These are phyloP conservation scores for Epizoanthus scotinus DNA, from an alignment of 92 coral and sea anemone genomes.

Conservation along the genomic window DNA sequence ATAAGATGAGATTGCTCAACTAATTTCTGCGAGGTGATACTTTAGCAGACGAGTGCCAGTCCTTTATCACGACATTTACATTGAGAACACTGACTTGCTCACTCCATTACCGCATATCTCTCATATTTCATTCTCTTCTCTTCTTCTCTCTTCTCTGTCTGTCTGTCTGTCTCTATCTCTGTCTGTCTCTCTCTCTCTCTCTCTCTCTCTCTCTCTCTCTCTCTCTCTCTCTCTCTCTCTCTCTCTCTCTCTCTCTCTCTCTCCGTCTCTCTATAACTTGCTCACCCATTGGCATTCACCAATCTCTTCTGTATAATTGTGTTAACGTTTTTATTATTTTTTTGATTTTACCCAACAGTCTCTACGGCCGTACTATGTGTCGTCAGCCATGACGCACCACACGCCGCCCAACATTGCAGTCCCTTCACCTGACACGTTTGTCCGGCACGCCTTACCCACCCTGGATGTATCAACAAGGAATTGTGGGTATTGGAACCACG, in stretches of 20 bases:
- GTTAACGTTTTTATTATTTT: not conserved
- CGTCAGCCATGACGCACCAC: conserved; percentile 90
- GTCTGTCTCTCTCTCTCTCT: too few species aligned
- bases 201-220: too few species aligned
- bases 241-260: not conserved
- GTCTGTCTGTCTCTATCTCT: too few species aligned
- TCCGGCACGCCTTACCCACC: conserved; percentile 75
- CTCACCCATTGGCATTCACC: not conserved
- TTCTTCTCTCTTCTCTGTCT: too few species aligned
- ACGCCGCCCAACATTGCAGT: conserved; percentile 69
- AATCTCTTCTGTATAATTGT: not conserved
- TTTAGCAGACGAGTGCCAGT: too few species aligned
- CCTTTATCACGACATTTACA: too few species aligned
- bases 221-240: too few species aligned
- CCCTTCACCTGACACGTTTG: conserved; percentile 83
- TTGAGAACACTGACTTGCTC: not conserved
- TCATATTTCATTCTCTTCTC: too few species aligned
- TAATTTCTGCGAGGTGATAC: too few species aligned
- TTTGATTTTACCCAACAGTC: conserved; percentile 49
- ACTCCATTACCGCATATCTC: too few species aligned
- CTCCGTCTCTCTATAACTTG: not conserved
- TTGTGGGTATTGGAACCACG: conserved; percentile 95
- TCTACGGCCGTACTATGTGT: conserved; percentile 82
- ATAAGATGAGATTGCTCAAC: too few species aligned
- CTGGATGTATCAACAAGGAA: conserved; percentile 70